phyloP scores from a whole-genome alignment of 92 coral and sea anemone species.

The Epizoanthus stellaris region DNA sequence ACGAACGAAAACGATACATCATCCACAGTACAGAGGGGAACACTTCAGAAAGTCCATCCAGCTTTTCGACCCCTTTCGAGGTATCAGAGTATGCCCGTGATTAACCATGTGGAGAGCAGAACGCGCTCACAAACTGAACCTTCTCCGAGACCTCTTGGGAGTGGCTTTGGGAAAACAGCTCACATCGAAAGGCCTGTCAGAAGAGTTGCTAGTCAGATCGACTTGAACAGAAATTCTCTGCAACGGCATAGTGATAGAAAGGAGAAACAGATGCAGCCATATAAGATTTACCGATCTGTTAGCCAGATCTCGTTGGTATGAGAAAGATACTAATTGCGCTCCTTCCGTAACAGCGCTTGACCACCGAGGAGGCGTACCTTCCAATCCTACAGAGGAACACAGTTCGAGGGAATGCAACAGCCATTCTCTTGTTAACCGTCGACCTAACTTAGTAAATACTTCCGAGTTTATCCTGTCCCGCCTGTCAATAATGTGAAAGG shows the following conservation, averaged over 20 bases:
- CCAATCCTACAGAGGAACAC: no score
- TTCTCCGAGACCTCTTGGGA: neutral
- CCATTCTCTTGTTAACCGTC: no score
- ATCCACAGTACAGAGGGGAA: neutral
- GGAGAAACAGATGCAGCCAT: constrained; percentile 34
- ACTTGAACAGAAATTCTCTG: neutral
- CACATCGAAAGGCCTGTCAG: constrained; percentile 9
- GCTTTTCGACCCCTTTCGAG: constrained; percentile 28
- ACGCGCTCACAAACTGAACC: constrained; percentile 31
- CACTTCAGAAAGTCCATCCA: neutral
- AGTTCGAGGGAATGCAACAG: no score
- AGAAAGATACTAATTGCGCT: neutral
- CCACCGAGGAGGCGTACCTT: no score
- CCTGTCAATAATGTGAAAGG: no score
- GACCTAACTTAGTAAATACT: no score
- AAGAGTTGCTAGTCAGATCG: constrained; percentile 20
- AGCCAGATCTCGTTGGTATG: constrained; percentile 37
- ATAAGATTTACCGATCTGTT: constrained; percentile 31
- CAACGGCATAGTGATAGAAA: neutral
- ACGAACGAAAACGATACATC: neutral
- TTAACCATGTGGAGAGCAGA: constrained; percentile 1
- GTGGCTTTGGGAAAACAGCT: neutral
- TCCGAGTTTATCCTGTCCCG: no score
- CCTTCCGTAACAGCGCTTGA: no score
- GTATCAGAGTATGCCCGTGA: constrained; percentile 29